phyloP scores from a whole-genome alignment of 2,113 vertebrate genomes.

The Chaetorhynchus papuensis region DNA sequence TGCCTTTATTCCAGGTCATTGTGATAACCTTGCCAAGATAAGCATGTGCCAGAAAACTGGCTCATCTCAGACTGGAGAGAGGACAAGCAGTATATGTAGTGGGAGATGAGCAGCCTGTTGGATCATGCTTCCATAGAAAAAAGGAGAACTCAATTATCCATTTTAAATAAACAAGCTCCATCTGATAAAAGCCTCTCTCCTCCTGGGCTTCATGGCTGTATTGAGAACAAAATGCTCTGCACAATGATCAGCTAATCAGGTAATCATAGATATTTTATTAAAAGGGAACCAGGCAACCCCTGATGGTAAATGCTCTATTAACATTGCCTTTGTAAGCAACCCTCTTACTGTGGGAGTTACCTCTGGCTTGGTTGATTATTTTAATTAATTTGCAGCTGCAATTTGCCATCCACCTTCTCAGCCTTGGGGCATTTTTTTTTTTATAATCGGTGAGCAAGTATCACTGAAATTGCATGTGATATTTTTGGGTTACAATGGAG shows the following conservation, averaged over 20 bases:
- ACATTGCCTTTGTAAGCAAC: neutral
- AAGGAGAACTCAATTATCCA: neutral
- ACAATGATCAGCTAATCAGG: constrained; percentile 26
- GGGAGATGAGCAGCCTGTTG: neutral
- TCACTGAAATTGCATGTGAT: neutral
- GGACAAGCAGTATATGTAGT: neutral
- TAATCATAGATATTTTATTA: constrained; percentile 35
- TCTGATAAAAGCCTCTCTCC: neutral
- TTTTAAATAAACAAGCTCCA: constrained; percentile 22
- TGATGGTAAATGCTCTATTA: constrained; percentile 9
- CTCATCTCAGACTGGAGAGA: neutral
- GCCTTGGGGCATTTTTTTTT: neutral
- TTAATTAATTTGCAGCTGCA: constrained; percentile 55
- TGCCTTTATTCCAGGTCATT: constrained; percentile 8
- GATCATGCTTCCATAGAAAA: neutral
- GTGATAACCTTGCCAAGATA: neutral
- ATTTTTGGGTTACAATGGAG: constrained; percentile 1
- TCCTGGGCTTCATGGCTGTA: neutral
- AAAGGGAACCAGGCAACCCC: neutral
- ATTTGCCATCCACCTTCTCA: constrained; percentile 23
- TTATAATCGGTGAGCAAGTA: neutral
- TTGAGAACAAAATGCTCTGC: neutral
- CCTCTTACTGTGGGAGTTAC: constrained; percentile 13
- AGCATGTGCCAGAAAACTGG: neutral
- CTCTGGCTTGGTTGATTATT: constrained; percentile 28